Conservation (phyloP, 2,113 vertebrate species). For the Corvus cornix region DNA sequence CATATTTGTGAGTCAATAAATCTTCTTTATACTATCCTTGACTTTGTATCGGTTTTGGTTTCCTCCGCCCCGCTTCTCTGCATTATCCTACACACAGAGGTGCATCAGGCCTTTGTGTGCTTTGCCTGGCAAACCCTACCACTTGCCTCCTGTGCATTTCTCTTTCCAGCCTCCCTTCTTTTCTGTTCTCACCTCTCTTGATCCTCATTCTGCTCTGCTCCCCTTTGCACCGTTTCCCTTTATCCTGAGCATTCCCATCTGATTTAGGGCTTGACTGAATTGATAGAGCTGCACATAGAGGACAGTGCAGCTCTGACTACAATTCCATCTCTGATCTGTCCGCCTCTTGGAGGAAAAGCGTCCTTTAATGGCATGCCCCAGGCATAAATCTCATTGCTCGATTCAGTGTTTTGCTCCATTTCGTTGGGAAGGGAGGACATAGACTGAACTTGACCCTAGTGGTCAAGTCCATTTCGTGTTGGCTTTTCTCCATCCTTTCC, state of each 20-base stretch:
- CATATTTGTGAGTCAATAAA: background rate
- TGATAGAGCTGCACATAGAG: background rate
- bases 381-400: background rate
- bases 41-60: background rate
- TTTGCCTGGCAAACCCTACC: background rate
- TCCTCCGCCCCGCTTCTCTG: background rate
- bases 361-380: background rate
- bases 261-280: background rate
- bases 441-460: background rate
- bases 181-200: background rate
- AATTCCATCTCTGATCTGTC: background rate
- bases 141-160: background rate
- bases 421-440: background rate
- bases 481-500: background rate
- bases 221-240: background rate
- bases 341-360: background rate
- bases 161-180: background rate
- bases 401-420: background rate
- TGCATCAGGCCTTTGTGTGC: fast-evolving
- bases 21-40: background rate
- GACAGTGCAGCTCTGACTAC: background rate
- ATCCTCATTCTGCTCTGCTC: background rate
- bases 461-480: background rate
- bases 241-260: background rate
- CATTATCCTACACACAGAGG: background rate